These are phyloP conservation scores for Lacerta agilis DNA, from an alignment of 2,797 vertebrate genomes.

Conservation along the genomic window DNA sequence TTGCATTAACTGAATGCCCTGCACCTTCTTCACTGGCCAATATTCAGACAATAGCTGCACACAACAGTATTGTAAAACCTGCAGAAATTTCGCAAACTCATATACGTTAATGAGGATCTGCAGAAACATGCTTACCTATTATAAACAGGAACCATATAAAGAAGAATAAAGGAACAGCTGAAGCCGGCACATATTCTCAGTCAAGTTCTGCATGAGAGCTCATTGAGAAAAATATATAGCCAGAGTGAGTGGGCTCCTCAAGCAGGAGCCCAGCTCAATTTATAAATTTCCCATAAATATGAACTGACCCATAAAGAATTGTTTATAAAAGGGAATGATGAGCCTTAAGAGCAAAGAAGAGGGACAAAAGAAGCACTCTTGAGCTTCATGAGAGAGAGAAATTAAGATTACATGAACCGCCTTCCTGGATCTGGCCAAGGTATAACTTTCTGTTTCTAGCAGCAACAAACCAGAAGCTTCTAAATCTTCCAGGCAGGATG, in stretches of 20 bases:
- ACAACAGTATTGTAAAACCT: not conserved
- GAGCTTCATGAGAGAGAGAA: not conserved
- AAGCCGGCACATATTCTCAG: not conserved
- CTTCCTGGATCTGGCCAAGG: not conserved
- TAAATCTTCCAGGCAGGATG: not conserved
- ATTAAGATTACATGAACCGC: not conserved
- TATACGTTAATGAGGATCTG: not conserved
- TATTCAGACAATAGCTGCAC: not conserved
- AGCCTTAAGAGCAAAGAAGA: not conserved
- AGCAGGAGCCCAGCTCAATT: not conserved
- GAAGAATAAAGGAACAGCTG: not conserved
- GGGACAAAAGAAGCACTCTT: not conserved
- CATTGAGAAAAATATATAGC: not conserved
- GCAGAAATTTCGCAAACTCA: not conserved
- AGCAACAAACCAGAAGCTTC: conserved; percentile 6
- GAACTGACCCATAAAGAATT: not conserved
- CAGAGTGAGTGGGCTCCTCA: not conserved
- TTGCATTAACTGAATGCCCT: not conserved
- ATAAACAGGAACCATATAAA: not conserved
- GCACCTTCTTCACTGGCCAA: not conserved
- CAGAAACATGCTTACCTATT: not conserved
- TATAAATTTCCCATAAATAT: not conserved
- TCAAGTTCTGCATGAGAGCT: not conserved
- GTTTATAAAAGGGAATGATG: not conserved
- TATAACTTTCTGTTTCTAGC: not conserved